phyloP scores from a whole-genome alignment of 2,888 invertebrate genomes.

The Caenorhabditis wallacei region DNA sequence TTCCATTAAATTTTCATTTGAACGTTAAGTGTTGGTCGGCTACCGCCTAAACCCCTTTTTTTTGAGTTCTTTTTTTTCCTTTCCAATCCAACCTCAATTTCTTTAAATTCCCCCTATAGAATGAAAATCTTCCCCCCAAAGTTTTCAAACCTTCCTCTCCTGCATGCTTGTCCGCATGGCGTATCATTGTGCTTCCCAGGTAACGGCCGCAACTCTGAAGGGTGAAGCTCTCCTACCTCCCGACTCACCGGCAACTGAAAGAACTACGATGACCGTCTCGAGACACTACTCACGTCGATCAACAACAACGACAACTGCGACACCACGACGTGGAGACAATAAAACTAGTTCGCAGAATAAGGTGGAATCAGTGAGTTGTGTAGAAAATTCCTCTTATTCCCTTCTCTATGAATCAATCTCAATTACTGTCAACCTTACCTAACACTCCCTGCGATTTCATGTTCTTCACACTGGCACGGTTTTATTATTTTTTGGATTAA shows the following conservation, averaged over 20 bases:
- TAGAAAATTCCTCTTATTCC: slow-evolving; percentile 8
- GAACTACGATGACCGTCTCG: slow-evolving; percentile 62
- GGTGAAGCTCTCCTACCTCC: slow-evolving; percentile 73
- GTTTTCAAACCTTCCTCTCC: slow-evolving; percentile 40
- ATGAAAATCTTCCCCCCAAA: slow-evolving; percentile 3
- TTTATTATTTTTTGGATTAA: slow-evolving; percentile 17
- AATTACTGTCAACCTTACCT: slow-evolving; percentile 6
- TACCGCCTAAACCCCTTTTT: slow-evolving; percentile 60
- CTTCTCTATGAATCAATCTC: too few species aligned
- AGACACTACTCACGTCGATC: slow-evolving; percentile 44
- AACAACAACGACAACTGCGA: slow-evolving; percentile 46
- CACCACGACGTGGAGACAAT: slow-evolving; percentile 53
- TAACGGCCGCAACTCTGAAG: slow-evolving; percentile 76
- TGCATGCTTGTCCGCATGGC: slow-evolving; percentile 70
- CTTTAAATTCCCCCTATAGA: slow-evolving; percentile 10
- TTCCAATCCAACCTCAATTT: slow-evolving; percentile 7
- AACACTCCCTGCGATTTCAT: slow-evolving; percentile 57
- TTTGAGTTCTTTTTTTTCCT: slow-evolving; percentile 45
- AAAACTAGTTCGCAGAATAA: slow-evolving; percentile 63
- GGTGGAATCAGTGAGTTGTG: slow-evolving; percentile 70
- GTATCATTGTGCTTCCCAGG: slow-evolving; percentile 70
- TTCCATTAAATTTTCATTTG: slow-evolving; percentile 39
- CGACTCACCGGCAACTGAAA: slow-evolving; percentile 60
- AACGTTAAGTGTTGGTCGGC: slow-evolving; percentile 64
- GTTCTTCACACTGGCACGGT: slow-evolving; percentile 54